Evolutionary conservation across 2,888 invertebrate species (phyloP).

Genomic region (Drosophila koepferae): DNA sequence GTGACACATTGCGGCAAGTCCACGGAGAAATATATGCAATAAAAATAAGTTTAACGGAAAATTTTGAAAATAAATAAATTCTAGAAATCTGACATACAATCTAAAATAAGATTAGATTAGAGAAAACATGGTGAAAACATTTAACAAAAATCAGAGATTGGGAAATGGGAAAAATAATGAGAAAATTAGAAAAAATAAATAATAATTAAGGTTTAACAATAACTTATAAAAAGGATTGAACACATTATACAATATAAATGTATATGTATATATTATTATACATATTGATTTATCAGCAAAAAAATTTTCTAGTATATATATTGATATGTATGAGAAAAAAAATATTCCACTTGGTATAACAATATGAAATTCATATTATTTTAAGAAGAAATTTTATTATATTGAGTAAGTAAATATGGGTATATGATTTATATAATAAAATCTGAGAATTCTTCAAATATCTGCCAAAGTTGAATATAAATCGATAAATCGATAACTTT

Average conservation of each 20-base stretch:
- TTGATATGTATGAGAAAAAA: background rate
- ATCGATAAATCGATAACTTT: background rate
- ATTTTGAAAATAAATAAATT: constrained; percentile 4
- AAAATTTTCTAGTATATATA: background rate
- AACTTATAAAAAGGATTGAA: background rate
- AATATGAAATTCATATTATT: background rate
- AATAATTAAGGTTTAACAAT: too few species aligned
- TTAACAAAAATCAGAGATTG: background rate
- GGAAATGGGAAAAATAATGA: background rate
- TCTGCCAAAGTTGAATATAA: background rate
- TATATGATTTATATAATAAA: constrained; percentile 1
- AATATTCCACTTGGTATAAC: background rate
- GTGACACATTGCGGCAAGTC: constrained; percentile 47
- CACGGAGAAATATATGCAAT: background rate
- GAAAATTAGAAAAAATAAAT: too few species aligned
- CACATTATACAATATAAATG: background rate
- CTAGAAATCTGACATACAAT: background rate
- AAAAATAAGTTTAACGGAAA: background rate
- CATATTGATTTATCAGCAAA: background rate
- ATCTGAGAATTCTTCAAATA: background rate
- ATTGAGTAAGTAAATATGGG: background rate
- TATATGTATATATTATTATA: background rate
- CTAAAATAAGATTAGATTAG: background rate
- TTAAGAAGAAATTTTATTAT: background rate
- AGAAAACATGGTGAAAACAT: background rate